A percentile compares a stretch with the other conserved stretches of the same genome.
Conservation (phyloP, 2,113 vertebrate genomes). For the Ancistrus triradiatus region DNA sequence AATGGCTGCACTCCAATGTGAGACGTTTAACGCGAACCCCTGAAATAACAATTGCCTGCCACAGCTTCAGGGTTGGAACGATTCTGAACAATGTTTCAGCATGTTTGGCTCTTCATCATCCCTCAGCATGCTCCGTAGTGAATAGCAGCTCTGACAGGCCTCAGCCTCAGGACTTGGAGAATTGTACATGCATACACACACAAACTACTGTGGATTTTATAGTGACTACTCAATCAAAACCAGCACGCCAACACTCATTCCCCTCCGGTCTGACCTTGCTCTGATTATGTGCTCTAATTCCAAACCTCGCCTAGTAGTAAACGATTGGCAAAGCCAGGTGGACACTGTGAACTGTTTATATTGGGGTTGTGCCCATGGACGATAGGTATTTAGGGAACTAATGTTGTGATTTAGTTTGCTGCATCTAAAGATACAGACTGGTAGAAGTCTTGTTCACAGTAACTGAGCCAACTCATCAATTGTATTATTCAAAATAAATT, state of each 20-base stretch:
- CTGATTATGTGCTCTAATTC: conserved; percentile 32
- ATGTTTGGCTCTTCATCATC: conserved; percentile 7
- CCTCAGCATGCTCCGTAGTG: conserved; percentile 1
- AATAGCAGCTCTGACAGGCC: conserved; percentile 12
- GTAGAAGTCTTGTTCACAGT: no score
- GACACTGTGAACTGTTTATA: conserved; percentile 20
- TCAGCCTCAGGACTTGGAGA: conserved; percentile 17
- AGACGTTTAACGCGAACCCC: neutral
- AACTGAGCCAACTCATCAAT: no score
- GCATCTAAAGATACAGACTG: conserved; percentile 21
- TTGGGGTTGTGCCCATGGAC: conserved; percentile 15
- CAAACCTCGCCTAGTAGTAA: conserved; percentile 21
- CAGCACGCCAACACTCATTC: conserved; percentile 10
- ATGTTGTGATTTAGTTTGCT: conserved; percentile 22
- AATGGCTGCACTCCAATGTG: neutral
- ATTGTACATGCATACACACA: conserved; percentile 1
- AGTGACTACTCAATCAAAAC: conserved; percentile 21
- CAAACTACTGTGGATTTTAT: conserved; percentile 19
- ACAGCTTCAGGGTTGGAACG: neutral
- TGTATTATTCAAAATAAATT: no score
- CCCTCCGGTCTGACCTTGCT: conserved; percentile 17
- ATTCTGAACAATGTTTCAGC: conserved; percentile 17
- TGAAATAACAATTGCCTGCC: neutral
- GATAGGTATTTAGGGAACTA: conserved; percentile 15
- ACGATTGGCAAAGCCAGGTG: conserved; percentile 16